Base-by-base conservation (phyloP, 64 coral and sea anemone species). In the Actinia tenebrosa region DNA sequence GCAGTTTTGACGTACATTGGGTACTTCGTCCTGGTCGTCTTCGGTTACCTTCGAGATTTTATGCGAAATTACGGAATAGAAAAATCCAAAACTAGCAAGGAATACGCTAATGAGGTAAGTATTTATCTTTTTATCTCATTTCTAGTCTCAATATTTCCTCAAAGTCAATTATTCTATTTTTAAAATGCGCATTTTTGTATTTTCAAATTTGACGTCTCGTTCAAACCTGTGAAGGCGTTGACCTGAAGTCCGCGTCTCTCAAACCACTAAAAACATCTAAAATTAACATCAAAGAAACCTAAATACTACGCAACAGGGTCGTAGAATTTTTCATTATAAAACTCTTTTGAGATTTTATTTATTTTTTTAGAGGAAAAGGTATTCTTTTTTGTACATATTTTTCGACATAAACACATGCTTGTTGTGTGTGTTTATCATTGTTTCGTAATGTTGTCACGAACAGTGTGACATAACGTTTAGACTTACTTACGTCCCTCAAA, bases 1-100 rank as follows among this genome's bases (percentile, higher is more conserved):
- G 97, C 97, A 23, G 97, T 99, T 58, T 93, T 95, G 90, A 99
- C 97, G 1, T 99, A 99, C 75, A 86, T 95, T 79, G 91, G 90
- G 3, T 99, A 99, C 52, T 86, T 92, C 17, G 91, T 99, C 20
- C 83, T 99, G 8, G 91, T 99, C 66, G 80, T 99, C 56, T 99
- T 99, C 60, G 97, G 97, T 19, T 95, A 99, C 72, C 66, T 99
- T n/a, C 88, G 97, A 78, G 97, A 99, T 82, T 95, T 99, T 22
- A 95, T 99, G 93, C 88, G 97, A 88, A 93, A 93, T 52, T 95
- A 99, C 45, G 93, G 97, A 17, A 79, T 99, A 37, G 97, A 99
- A 86, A 95, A 88, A 77, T 93, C 97, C 4, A 95, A 95, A 86
- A 90, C 93, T n/a, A 88, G 89, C 16, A 95, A 93, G 84, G 97